Evolutionary conservation across 2,113 vertebrate species (phyloP).

Genomic region (Cisticola juncidis): DNA sequence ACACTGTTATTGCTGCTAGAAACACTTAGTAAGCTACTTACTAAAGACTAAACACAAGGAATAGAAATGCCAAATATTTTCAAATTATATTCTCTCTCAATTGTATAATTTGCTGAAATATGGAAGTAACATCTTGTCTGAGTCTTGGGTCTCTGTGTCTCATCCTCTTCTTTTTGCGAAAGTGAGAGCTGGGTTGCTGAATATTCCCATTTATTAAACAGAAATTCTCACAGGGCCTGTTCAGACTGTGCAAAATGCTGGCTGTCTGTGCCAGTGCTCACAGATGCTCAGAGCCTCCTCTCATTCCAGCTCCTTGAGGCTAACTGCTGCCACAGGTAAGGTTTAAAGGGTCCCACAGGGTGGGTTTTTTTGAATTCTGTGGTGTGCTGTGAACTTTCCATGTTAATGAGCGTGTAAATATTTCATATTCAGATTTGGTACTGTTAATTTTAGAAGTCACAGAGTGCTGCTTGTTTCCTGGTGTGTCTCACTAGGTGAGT

Average conservation of each 20-base stretch:
- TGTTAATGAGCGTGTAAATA: neutral
- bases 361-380: neutral
- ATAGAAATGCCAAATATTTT: neutral
- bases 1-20: neutral
- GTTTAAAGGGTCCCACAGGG: neutral
- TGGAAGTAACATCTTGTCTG: neutral
- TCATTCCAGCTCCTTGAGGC: neutral
- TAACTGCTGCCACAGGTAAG: neutral
- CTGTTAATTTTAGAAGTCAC: neutral
- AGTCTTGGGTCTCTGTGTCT: neutral
- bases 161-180: neutral
- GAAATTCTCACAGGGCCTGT: neutral
- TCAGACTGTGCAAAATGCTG: neutral
- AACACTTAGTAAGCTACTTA: neutral
- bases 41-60: neutral
- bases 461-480: neutral
- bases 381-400: neutral
- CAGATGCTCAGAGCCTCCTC: neutral
- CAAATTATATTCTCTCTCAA: neutral
- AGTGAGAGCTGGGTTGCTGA: neutral
- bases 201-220: neutral
- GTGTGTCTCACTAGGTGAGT: fast-evolving
- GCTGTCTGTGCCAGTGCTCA: neutral
- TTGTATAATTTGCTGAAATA: neutral
- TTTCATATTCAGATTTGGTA: neutral